Evolutionary conservation across 64 coral and sea anemone genomes (phyloP), one percentile per base, ranked within the genome.

Genomic region (Cladopsammia gracilis): DNA sequence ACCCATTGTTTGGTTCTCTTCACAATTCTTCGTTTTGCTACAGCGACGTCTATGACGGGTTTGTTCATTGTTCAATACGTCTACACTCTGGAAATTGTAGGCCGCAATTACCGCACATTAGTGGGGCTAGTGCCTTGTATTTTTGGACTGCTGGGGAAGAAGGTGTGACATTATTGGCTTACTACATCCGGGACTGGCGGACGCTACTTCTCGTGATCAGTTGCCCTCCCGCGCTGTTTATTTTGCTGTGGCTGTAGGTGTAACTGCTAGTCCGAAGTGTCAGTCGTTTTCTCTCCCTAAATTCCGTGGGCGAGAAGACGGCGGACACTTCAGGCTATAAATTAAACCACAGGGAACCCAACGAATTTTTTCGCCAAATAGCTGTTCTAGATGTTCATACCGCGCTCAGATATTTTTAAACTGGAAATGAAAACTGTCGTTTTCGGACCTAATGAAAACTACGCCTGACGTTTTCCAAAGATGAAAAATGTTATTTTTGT

Each of bases 141-240:
- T 83, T 73, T 34, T 94, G 77, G 77, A 25, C 78, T 10, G 48
- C 57, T 7, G 73, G 76, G 3, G 92, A 79, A 19, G 58, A 70
- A 60, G 25, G 68, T 20, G 71, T 71, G 11, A 51, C 67, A 3
- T 23, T 89, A 26, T 1, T 94, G 14, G 86, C 53, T 19, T 94
- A 89, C 25, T 45, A 89, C 16, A 62, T 94, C 22, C 25, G 92
- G 42, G 92, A 94, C n/a, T 94, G 92, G 92, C 42, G 54, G 6
- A 68, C 24, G 50, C 68, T 87, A 4, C 23, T 87, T 2, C 45
- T 87, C 20, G 26, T 58, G 19, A 68, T 48, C 43, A 71, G 64
- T 51, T 12, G 51, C 25, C 84, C 84, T 71, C 12, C 46, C 4
- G 20, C 70, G 9, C 13, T 71, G 25, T 12, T 72, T 3, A 59